Base-by-base conservation (phyloP, 2,797 vertebrate species). In the Gymnothorax reevesii region DNA sequence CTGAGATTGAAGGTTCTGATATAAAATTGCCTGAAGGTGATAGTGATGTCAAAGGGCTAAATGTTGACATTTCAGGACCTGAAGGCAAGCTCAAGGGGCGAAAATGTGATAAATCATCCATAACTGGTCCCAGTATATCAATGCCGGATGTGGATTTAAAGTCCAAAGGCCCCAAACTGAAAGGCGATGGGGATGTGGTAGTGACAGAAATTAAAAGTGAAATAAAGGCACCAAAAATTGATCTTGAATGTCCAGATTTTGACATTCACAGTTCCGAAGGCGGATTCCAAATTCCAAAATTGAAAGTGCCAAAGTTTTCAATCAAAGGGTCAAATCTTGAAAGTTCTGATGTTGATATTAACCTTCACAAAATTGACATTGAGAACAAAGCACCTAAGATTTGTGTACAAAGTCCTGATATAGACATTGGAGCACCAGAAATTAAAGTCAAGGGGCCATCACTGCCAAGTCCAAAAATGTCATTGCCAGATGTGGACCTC, bases 401-500 rank as follows among this genome's bases (percentile, higher is more conserved):
- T 73, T 9, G 13, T 42, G 13, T 73, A 33, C 25, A 27, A 27
- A 5, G 27, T 4, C 71, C 71, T 15, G n/a, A 73, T 4, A 2
- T 73, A 12, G 71, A 73, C 12, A 73, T 73, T 73, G n/a, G 33
- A 73, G 71, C 25, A 42, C 71, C 71, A 33, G 71, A 73, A 33
- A 27, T 25, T 4, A 73, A 73, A 4, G 42, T 73, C 71, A 73
- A 73, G 10, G 66, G 66, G 10, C 88, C 59, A 91, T 12, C 89
- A 9, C 52, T 79, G 3, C 54, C 75, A 25, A 49, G 75, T 15
- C 75, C 75, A 2, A 79, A 79, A 42, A 79, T 79, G 0, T 57
- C 22, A 54, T 60, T 75, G 77, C 94, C 95, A 8, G 94, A 95
- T 87, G 92, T 95, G 1, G 95, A 95, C 62, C 94, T 95, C 92